Conservation (phyloP, 1,140 invertebrate genomes). For the Drosophila malerkotliana region DNA sequence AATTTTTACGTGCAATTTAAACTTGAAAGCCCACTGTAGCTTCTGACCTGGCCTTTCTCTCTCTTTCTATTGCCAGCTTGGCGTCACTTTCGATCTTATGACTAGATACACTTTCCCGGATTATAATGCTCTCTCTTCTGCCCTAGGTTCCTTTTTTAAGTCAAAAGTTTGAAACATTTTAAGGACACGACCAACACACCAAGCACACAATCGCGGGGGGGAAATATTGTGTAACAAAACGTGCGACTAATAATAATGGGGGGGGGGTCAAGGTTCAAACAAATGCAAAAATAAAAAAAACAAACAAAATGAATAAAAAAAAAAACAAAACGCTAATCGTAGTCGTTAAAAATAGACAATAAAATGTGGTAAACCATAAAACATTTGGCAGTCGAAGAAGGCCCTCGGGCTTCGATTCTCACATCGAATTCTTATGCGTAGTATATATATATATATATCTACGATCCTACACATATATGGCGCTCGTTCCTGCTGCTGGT, state of each 20-base stretch:
- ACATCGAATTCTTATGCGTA: constrained; percentile 33
- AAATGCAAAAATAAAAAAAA: constrained; percentile 29
- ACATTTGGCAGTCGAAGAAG: constrained; percentile 65
- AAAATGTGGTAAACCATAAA: constrained; percentile 47
- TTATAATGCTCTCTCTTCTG: too few relatives aligned
- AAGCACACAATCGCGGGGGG: constrained; percentile 9
- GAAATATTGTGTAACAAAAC: background rate
- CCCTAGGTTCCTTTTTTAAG: too few relatives aligned
- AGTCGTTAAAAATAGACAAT: constrained; percentile 38
- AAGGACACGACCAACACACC: constrained; percentile 2
- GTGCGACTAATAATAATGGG: constrained; percentile 1
- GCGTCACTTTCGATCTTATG: constrained; percentile 46
- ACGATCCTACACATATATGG: constrained; percentile 43
- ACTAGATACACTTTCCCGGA: constrained; percentile 60
- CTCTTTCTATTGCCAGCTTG: constrained; percentile 5
- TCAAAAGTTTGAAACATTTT: too few relatives aligned
- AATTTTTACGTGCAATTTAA: background rate
- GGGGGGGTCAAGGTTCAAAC: constrained; percentile 21
- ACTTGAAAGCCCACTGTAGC: constrained; percentile 1
- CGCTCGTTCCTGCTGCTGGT: constrained; percentile 29
- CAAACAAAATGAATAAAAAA: constrained; percentile 22
- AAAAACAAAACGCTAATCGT: constrained; percentile 45
- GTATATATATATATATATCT: constrained; percentile 22
- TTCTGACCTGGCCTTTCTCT: background rate
- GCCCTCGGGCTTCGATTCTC: constrained; percentile 33